Percentiles rank a stretch among this genome's conserved stretches.
phyloP scores from a whole-genome alignment of 2,797 vertebrate genomes.

The Thaleichthys pacificus region DNA sequence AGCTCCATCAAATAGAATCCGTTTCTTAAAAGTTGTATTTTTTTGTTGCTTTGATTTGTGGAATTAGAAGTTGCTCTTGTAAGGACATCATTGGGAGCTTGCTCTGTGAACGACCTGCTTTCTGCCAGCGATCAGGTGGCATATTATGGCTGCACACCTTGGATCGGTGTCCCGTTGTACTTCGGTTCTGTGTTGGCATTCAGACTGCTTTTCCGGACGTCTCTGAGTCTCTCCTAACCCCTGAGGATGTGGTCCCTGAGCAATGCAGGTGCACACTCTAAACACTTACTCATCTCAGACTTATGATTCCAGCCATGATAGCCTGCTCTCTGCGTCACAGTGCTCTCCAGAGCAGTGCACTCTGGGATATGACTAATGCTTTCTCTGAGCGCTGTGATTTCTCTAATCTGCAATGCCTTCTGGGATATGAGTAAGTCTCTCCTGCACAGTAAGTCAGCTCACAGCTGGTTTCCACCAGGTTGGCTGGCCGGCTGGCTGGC shows the following conservation, averaged over 20 bases:
- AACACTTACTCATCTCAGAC: constrained; percentile 60
- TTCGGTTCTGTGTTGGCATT: no score
- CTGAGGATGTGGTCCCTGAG: constrained; percentile 48
- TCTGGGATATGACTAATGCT: constrained; percentile 64
- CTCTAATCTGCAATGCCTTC: constrained; percentile 59
- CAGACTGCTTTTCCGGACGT: no score
- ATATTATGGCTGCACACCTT: no score
- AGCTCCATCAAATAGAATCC: no score
- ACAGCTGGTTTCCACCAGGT: constrained; percentile 56
- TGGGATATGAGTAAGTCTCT: constrained; percentile 55
- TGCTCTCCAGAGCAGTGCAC: constrained; percentile 51
- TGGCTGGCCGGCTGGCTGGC: constrained; percentile 34
- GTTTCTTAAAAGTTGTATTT: no score
- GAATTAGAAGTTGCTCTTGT: no score
- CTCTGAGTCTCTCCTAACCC: constrained; percentile 6
- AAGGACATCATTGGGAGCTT: no score
- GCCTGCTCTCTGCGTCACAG: constrained; percentile 53
- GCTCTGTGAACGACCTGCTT: no score
- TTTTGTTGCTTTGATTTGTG: no score
- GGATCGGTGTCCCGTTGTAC: no score
- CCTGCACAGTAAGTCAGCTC: constrained; percentile 48
- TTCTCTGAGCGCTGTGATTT: constrained; percentile 55
- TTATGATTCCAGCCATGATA: constrained; percentile 62
- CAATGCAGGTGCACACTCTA: constrained; percentile 53
- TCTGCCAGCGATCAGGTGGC: no score